These are phyloP conservation scores for Fulica atra DNA, from an alignment of 2,113 vertebrate species.

Conservation along the genomic window DNA sequence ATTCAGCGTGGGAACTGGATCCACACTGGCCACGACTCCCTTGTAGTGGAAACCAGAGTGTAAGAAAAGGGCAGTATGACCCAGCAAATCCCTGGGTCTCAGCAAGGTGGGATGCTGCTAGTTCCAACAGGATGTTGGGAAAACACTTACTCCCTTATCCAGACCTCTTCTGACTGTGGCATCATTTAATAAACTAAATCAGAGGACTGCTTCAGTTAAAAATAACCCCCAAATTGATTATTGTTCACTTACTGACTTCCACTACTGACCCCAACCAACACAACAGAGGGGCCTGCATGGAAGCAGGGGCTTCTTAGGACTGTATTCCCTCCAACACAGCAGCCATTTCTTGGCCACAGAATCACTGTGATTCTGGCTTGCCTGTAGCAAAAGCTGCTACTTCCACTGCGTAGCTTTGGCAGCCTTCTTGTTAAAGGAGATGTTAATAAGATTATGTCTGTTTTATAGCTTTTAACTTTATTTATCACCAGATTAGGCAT, in stretches of 20 bases:
- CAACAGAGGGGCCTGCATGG: background rate
- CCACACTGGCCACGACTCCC: background rate
- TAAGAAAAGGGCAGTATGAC: background rate
- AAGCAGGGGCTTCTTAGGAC: background rate
- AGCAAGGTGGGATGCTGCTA: background rate
- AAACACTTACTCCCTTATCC: background rate
- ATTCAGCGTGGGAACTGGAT: background rate
- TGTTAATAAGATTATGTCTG: background rate
- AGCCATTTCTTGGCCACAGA: background rate
- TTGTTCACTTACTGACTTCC: background rate
- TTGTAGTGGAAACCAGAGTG: background rate
- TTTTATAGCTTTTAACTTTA: background rate
- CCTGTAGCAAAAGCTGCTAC: accelerated
- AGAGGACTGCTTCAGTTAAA: background rate
- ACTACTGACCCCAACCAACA: background rate
- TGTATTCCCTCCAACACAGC: background rate
- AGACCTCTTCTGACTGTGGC: background rate
- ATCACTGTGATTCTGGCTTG: background rate
- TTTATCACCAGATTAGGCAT: background rate
- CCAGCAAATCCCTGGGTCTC: background rate
- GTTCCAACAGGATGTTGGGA: background rate
- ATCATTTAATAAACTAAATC: background rate
- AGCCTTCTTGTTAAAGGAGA: background rate
- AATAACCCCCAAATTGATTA: background rate
- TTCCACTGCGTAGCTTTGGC: background rate